Base-by-base conservation (phyloP, 2,113 vertebrate species). In the Seriola quinqueradiata region DNA sequence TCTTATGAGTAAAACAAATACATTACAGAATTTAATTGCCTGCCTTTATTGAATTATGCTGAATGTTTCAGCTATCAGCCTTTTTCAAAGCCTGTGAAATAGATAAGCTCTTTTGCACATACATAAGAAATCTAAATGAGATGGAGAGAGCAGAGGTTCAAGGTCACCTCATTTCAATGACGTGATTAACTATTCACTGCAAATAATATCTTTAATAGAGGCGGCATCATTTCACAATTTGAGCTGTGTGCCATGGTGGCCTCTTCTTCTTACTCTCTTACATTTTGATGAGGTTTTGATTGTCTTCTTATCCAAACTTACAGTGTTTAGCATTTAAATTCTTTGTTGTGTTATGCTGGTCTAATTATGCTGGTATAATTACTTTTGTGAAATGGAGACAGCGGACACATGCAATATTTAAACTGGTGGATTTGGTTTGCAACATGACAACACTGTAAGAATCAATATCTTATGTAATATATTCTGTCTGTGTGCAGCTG, bases 241-340 rank as follows among this genome's bases (percentile, higher is more conserved):
- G 2, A 34, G 34, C 19, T 72, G 60, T 16, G 32, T 73, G 16
- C n/a, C 38, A 21, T 0, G 11, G 19, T 16, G 52, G 13, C 19
- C 65, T 21, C 25, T 13, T 21, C 28, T 28, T 17, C 46, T 38
- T 44, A 21, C 10, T 61, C 40, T 25, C 12, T 75, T 74, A 42
- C 28, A 77, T 77, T 72, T 44, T 70, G 23, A 74, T 59, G 16
- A 75, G 61, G 19, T 32, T 65, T 77, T 60, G 4, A 69, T 36
- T 52, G 12, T 60, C 38, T 73, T 58, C 40, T 32, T 61, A 48
- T 61, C 2, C 36, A 55, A 36, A 48, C 46, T 48, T 48, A 63
- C 25, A 23, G 19, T 40, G 44, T 60, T 83, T 54, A 52, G n/a
- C 28, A 54, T 61, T 63, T 38, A 69, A 59, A 5, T 23, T 21